These are phyloP conservation scores for Rhinopomastus cyanomelas DNA, from an alignment of 2,113 vertebrate species.

Conservation along the genomic window DNA sequence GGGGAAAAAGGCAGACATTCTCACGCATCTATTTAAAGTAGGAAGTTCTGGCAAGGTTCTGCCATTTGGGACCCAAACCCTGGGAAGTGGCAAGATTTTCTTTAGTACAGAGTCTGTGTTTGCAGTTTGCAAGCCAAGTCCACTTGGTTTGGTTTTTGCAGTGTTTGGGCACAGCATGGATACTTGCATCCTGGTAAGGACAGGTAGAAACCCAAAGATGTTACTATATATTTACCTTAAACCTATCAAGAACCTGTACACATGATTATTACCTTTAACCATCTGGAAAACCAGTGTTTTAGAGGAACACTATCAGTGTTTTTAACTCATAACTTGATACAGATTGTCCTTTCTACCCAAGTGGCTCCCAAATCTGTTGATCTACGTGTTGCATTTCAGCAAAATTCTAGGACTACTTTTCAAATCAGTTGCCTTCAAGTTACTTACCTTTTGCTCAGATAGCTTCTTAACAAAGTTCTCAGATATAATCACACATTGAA, in stretches of 20 bases:
- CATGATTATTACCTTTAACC: neutral
- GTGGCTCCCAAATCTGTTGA: accelerated
- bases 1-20: neutral
- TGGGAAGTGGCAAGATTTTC: neutral
- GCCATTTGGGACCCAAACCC: neutral
- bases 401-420: neutral
- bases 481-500: neutral
- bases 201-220: neutral
- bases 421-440: neutral
- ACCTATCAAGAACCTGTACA: neutral
- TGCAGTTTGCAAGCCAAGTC: neutral
- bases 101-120: neutral
- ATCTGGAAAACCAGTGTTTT: neutral
- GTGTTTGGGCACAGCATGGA: neutral
- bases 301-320: neutral
- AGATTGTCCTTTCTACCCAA: neutral
- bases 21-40: neutral
- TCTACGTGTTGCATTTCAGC: neutral
- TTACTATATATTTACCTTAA: neutral
- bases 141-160: neutral
- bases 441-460: neutral
- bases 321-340: neutral
- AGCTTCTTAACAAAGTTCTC: neutral
- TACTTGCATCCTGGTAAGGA: neutral
- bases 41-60: neutral